Conservation (phyloP, 2,113 vertebrate species). For the Procapra przewalskii region DNA sequence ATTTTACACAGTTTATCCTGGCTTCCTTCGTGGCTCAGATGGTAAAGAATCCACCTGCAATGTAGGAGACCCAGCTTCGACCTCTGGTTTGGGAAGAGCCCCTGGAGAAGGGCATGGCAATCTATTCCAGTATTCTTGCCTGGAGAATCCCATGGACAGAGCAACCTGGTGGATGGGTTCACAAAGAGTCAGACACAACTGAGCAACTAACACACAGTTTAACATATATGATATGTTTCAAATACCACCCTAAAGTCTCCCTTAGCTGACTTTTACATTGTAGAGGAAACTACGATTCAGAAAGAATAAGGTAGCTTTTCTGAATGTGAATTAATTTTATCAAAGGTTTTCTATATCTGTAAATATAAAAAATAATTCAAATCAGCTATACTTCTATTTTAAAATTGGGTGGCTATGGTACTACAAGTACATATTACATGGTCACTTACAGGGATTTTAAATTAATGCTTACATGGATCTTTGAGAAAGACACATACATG, state of each 20-base stretch:
- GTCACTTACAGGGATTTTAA: not conserved
- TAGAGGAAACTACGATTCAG: not conserved
- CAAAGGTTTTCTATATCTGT: not conserved
- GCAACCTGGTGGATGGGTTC: not conserved
- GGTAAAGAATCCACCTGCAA: not conserved
- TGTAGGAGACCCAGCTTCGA: not conserved
- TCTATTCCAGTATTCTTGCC: not conserved
- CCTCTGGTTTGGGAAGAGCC: not conserved
- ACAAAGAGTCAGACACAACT: not conserved
- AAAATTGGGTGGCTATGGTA: not conserved
- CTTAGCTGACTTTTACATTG: not conserved
- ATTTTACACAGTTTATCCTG: not conserved
- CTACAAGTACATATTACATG: not conserved
- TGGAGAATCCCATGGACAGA: not conserved
- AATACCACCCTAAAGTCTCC: not conserved
- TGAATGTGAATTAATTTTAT: not conserved
- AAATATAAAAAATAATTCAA: conserved; percentile 21
- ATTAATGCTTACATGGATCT: not conserved
- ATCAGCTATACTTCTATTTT: not conserved
- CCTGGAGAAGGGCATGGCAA: not conserved
- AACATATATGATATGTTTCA: not conserved
- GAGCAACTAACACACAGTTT: not conserved
- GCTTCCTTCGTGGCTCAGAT: not conserved
- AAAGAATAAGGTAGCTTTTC: not conserved
- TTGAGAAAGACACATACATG: not conserved